Evolutionary conservation across 1,140 invertebrate species (phyloP), one percentile per base, ranked within the genome.

Genomic region (Whitmania pigra): DNA sequence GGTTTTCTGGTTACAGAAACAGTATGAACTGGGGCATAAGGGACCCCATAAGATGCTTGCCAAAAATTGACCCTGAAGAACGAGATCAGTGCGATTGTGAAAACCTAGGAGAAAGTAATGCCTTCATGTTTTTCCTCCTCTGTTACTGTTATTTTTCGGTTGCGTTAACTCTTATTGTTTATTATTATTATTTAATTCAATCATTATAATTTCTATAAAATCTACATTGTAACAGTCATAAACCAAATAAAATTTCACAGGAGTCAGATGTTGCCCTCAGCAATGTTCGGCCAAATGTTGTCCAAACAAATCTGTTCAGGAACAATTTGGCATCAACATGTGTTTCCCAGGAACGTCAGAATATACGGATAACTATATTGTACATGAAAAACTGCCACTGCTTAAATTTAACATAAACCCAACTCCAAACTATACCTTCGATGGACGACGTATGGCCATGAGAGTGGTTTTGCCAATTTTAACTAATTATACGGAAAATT

Each of bases 311-410:
- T 79, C 77, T 18, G 76, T 80, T 13, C 81, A 82, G 73, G 80
- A 82, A 71, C 78, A 78, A 67, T 79, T 78, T 31, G 81, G 81
- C 11, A 82, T 82, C 73, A 82, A 82, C 75, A 81, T 77, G 20
- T 79, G 72, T 0, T 82, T 79, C 73, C 81, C 81, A 11, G 80
- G 81, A 22, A 74, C 55, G 17, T 80, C 80, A 0, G 80, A 81
- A 72, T 82, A 82, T 73, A 80, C 77, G 77, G 74, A 75, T 22
- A 55, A 77, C 54, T 81, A 80, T 72, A 78, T 75, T 53, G 43
- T 49, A 17, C 43, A 49, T 49, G 43, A 49, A 49, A 49, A 49
- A 49, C 43, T 49, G 43, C 43, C 43, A 49, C 15, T 49, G 15
- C 43, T 49, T 49, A 49, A 49, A 49, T 49, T 49, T 49, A 49